Conservation (phyloP, 2,888 invertebrate genomes). For the Andrena flavipes region DNA sequence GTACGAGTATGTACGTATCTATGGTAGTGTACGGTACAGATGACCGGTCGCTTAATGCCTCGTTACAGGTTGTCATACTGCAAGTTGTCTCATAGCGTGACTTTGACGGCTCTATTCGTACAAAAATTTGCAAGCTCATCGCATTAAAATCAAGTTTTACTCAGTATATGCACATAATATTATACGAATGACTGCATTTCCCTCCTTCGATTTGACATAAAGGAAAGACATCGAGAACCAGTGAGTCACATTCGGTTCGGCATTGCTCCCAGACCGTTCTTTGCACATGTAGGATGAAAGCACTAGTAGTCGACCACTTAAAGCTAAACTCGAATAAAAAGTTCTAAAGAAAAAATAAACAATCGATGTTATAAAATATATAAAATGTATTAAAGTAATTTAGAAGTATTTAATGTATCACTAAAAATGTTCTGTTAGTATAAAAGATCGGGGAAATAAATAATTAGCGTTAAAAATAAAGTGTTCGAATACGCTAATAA, state of each 20-base stretch:
- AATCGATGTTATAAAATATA: no score
- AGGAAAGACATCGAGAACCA: neutral
- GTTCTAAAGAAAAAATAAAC: no score
- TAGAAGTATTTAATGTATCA: no score
- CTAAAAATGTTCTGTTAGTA: no score
- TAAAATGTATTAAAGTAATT: no score
- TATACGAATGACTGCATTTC: neutral
- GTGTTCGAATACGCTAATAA: no score
- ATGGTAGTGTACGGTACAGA: neutral
- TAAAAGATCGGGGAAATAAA: no score
- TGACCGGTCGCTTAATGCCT: neutral
- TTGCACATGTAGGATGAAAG: no score
- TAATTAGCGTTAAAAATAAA: no score
- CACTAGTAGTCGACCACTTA: no score
- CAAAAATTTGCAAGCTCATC: slow-evolving; percentile 15
- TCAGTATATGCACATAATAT: slow-evolving; percentile 16
- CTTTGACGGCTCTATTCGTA: neutral
- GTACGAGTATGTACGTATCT: neutral
- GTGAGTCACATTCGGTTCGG: slow-evolving; percentile 6
- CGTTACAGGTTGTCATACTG: slow-evolving; percentile 18
- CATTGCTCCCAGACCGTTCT: neutral
- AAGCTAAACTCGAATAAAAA: no score
- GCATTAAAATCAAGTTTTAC: slow-evolving; percentile 20
- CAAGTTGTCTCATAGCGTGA: slow-evolving; percentile 2
- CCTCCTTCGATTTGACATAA: no score